Evolutionary conservation across 1,140 invertebrate genomes (phyloP), one percentile per base, ranked within the genome.

Genomic region (Solenopsis fugax): DNA sequence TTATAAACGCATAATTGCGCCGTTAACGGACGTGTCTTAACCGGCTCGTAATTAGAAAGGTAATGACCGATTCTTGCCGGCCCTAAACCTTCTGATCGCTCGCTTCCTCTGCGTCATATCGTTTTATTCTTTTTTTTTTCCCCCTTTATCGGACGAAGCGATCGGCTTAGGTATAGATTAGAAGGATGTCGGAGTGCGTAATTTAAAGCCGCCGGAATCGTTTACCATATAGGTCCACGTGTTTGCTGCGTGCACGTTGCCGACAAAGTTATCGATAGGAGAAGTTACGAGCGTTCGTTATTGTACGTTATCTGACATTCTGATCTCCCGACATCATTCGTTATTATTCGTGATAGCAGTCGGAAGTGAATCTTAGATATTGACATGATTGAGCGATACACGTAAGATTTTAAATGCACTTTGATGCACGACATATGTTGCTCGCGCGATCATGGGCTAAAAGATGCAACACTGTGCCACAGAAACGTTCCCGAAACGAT

Each of bases 11-110:
- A 65, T 85, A 85, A 90, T 90, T 88, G 85, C 89, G 52, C 29
- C 56, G 62, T 88, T 89, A 76, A 88, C 69, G 80, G 54, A 81
- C 52, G 41, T 81, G 71, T 75, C 45, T 65, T 60, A 76, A 81
- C 88, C 58, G 86, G 69, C 58, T 86, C 21, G 71, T 86, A 88
- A 90, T 88, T 86, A 86, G 76, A 88, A 85, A 87, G 77, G 21
- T 88, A 88, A 90, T 77, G 86, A 90, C 41, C 77, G 65, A 86
- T 58, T 56, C 16, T 24, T 12, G 18, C n/a, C 56, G 71, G 72
- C 56, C 54, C 69, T 73, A 82, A 29, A 75, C 48, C 85, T 69
- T 76, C 64, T 45, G 67, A 86, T 88, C 69, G 86, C 50, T 88
- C 86, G 54, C 81, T 88, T 86, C 64, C 81, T 90, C 60, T 87